A percentile compares a stretch with the other conserved stretches of the same genome.
Conservation (phyloP, 2,113 vertebrate genomes). For the Suncus etruscus region DNA sequence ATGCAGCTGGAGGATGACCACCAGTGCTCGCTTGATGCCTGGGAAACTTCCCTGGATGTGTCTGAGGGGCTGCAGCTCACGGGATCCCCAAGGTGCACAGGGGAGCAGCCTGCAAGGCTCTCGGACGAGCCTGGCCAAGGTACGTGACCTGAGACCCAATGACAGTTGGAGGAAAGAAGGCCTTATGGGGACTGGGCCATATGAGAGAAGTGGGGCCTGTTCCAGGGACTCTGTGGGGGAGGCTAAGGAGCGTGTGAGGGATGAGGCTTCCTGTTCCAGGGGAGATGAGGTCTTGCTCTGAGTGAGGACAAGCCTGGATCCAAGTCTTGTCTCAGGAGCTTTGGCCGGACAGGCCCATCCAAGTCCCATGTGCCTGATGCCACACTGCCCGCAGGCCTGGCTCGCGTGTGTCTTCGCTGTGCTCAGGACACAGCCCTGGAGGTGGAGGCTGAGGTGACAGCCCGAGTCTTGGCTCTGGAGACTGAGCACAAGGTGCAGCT, state of each 20-base stretch:
- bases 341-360: no score
- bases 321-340: no score
- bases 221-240: no score
- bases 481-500: constrained; percentile 86
- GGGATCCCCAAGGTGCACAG: background rate
- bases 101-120: background rate
- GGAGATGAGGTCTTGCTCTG: no score
- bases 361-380: no score
- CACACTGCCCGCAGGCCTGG: constrained; percentile 85
- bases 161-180: no score
- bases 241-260: background rate
- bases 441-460: constrained; percentile 87
- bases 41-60: background rate
- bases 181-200: no score
- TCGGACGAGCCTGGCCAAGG: background rate
- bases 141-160: background rate
- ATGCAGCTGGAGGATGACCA: background rate
- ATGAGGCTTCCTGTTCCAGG: no score
- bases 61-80: background rate
- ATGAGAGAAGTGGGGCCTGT: no score
- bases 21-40: background rate
- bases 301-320: no score
- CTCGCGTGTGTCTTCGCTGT: constrained; percentile 81
- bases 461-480: constrained; percentile 83
- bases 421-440: constrained; percentile 84